phyloP scores from a whole-genome alignment of 2,113 vertebrate species.

The Pao palembangensis region DNA sequence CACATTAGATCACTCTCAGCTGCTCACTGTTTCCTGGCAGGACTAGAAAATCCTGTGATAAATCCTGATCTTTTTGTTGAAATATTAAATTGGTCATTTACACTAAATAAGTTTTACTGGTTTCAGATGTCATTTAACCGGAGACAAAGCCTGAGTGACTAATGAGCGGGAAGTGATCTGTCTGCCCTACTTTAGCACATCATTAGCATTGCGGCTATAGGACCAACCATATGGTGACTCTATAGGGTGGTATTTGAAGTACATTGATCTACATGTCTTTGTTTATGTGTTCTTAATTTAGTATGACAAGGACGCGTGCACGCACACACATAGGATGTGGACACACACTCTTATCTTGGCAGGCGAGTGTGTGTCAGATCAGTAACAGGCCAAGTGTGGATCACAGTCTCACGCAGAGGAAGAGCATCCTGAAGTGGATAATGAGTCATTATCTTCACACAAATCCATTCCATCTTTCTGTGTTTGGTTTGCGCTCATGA shows the following conservation, averaged over 20 bases:
- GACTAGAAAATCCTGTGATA: neutral
- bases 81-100: neutral
- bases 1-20: neutral
- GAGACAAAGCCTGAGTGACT: constrained; percentile 7
- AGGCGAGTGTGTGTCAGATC: constrained; percentile 4
- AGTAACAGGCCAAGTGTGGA: constrained; percentile 32
- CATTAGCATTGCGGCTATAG: neutral
- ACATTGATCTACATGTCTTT: neutral
- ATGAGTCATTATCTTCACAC: constrained; percentile 29
- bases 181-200: neutral
- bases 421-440: constrained; percentile 12
- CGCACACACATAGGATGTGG: neutral
- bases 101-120: neutral
- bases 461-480: constrained; percentile 41
- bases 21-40: constrained; percentile 12
- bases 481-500: constrained; percentile 35
- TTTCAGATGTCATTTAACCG: constrained; percentile 8
- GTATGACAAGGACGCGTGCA: constrained; percentile 10
- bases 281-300: neutral
- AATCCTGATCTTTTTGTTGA: constrained; percentile 4
- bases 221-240: too few species aligned
- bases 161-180: constrained; percentile 2
- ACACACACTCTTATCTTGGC: neutral
- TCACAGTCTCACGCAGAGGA: constrained; percentile 37
- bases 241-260: neutral